Evolutionary conservation across 2,797 vertebrate species (phyloP).

Genomic region (Esox lucius): DNA sequence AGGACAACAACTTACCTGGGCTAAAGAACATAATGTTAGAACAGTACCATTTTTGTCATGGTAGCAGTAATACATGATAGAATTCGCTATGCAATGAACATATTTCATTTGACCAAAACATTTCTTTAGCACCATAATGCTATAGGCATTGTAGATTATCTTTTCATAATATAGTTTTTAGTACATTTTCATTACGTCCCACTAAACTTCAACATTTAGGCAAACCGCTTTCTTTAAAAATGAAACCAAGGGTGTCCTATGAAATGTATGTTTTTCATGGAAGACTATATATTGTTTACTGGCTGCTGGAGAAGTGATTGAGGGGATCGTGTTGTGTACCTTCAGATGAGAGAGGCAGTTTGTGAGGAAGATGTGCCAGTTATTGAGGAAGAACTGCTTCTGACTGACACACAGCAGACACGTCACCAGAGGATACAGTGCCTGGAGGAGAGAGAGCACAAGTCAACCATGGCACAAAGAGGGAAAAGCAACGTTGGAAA

Average conservation of each 20-base stretch:
- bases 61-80: not conserved
- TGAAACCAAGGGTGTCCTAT: not conserved
- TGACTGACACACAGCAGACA: conserved; percentile 99
- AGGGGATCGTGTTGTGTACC: conserved; percentile 72
- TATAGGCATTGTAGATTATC: too few relatives aligned
- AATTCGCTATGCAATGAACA: not conserved
- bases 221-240: not conserved
- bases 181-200: not conserved
- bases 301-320: not conserved
- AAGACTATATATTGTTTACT: not conserved
- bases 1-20: conserved; percentile 4
- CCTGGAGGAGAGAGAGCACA: conserved; percentile 71
- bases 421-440: conserved; percentile 96
- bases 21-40: not conserved
- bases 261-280: not conserved
- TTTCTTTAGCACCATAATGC: not conserved
- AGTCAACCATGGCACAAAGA: not conserved
- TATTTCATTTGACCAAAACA: not conserved
- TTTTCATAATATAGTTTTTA: not conserved
- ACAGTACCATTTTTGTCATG: not conserved
- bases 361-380: conserved; percentile 99
- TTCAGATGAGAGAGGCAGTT: conserved; percentile 99
- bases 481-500: conserved; percentile 16
- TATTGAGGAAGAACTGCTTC: conserved; percentile 99
- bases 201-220: not conserved